These are phyloP conservation scores for Cancer borealis DNA, from an alignment of 2,888 invertebrate species.

Conservation along the genomic window DNA sequence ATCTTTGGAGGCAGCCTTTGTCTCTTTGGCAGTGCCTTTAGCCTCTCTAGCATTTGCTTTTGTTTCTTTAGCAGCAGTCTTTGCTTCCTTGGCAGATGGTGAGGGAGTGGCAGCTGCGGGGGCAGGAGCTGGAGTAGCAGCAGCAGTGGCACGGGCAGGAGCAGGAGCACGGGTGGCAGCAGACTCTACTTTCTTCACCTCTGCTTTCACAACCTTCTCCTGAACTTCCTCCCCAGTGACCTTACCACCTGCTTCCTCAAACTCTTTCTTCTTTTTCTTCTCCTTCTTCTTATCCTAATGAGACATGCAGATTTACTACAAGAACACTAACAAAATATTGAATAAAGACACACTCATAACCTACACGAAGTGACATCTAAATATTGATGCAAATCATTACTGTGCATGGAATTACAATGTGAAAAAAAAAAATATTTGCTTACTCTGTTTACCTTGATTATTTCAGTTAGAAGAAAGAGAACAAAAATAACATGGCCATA, in stretches of 20 bases:
- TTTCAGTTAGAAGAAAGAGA: neutral
- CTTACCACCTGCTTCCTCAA: slow-evolving; percentile 45
- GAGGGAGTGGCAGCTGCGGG: neutral
- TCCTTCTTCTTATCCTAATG: slow-evolving; percentile 71
- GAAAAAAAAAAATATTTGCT: neutral
- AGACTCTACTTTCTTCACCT: slow-evolving; percentile 27
- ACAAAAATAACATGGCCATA: neutral
- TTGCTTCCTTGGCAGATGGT: slow-evolving; percentile 28
- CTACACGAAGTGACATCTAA: neutral
- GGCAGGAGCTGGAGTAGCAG: slow-evolving; percentile 35
- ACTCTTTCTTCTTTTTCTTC: slow-evolving; percentile 71
- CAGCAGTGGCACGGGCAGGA: slow-evolving; percentile 7
- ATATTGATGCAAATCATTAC: neutral
- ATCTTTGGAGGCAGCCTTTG: neutral
- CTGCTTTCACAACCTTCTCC: slow-evolving; percentile 44
- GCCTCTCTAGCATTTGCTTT: neutral
- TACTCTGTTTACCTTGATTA: neutral
- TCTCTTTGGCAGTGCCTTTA: neutral
- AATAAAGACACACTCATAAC: neutral
- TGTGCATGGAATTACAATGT: neutral
- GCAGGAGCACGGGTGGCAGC: slow-evolving; percentile 1
- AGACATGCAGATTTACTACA: neutral
- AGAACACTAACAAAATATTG: neutral
- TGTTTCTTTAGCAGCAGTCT: slow-evolving; percentile 16
- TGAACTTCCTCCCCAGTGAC: slow-evolving; percentile 48